phyloP scores from a whole-genome alignment of 2,888 invertebrate genomes.

The Mycalesis mineus region DNA sequence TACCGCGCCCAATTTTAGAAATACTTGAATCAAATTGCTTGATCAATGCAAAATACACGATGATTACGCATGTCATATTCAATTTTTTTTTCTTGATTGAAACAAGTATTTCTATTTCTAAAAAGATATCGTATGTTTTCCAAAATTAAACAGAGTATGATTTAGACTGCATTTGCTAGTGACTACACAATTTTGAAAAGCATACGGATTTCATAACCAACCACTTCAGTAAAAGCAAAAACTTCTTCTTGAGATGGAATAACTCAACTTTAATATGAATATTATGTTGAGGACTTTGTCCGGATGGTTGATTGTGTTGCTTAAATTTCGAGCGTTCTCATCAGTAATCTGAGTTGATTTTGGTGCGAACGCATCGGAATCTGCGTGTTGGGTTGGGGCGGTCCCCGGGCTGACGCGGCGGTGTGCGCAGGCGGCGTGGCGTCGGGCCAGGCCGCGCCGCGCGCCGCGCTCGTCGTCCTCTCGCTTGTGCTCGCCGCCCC shows the following conservation, averaged over 20 bases:
- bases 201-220: slow-evolving; percentile 18
- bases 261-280: no score
- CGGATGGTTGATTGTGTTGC: slow-evolving; percentile 21
- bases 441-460: slow-evolving; percentile 57
- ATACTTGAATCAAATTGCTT: slow-evolving; percentile 27
- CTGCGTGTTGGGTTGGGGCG: slow-evolving; percentile 28
- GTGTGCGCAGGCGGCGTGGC: slow-evolving; percentile 70
- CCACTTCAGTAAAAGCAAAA: slow-evolving; percentile 7
- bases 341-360: background rate
- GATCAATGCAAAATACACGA: background rate
- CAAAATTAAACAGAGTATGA: slow-evolving; percentile 1
- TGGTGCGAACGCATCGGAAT: slow-evolving; percentile 26
- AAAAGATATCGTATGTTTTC: slow-evolving; percentile 12
- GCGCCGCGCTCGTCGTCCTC: slow-evolving; percentile 60
- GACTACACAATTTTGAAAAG: slow-evolving; percentile 7
- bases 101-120: slow-evolving; percentile 21
- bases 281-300: background rate
- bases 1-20: slow-evolving; percentile 40
- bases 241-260: no score
- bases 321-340: slow-evolving; percentile 19
- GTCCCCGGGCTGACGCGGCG: slow-evolving; percentile 44
- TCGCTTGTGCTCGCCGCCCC: slow-evolving; percentile 66
- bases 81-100: background rate
- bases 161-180: background rate
- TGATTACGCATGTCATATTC: background rate